A percentile compares a stretch with the other conserved stretches of the same genome.
phyloP scores from a whole-genome alignment of 1,140 invertebrate genomes.

The Aphelinus certus region DNA sequence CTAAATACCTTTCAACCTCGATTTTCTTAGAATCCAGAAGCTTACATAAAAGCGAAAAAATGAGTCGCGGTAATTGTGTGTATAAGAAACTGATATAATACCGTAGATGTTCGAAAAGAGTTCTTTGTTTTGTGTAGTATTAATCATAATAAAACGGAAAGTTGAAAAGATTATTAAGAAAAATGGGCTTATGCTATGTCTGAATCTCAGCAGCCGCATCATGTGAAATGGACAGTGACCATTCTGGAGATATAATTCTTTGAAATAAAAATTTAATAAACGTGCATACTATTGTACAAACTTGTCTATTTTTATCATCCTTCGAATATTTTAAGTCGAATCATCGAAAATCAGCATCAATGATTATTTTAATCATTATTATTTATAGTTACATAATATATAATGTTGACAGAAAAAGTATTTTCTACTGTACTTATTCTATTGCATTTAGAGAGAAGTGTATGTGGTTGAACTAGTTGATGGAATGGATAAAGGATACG shows the following conservation, averaged over 20 bases:
- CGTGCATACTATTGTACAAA: slow-evolving; percentile 63
- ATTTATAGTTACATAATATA: too few relatives aligned
- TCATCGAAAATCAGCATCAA: too few relatives aligned
- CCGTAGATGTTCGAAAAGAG: slow-evolving; percentile 26
- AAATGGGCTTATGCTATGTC: slow-evolving; percentile 36
- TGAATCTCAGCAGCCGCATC: slow-evolving; percentile 51
- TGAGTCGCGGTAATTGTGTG: neutral
- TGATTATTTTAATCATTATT: too few relatives aligned
- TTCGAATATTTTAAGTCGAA: too few relatives aligned
- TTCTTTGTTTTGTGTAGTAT: slow-evolving; percentile 22
- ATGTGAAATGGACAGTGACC: slow-evolving; percentile 47
- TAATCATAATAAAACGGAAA: slow-evolving; percentile 18
- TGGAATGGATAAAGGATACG: too few relatives aligned
- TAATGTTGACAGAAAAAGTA: too few relatives aligned
- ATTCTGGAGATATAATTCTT: slow-evolving; percentile 61
- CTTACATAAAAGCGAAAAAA: slow-evolving; percentile 6
- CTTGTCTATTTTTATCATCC: slow-evolving; percentile 26
- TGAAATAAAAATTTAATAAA: slow-evolving; percentile 61
- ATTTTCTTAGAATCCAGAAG: slow-evolving; percentile 9
- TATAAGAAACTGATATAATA: slow-evolving; percentile 15
- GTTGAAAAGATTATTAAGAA: slow-evolving; percentile 25
- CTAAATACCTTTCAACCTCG: neutral
- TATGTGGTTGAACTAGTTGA: too few relatives aligned
- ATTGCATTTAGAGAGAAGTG: too few relatives aligned
- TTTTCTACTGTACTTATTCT: too few relatives aligned